These are phyloP conservation scores for Halictus ligatus DNA, from an alignment of 2,888 invertebrate species.

Conservation along the genomic window DNA sequence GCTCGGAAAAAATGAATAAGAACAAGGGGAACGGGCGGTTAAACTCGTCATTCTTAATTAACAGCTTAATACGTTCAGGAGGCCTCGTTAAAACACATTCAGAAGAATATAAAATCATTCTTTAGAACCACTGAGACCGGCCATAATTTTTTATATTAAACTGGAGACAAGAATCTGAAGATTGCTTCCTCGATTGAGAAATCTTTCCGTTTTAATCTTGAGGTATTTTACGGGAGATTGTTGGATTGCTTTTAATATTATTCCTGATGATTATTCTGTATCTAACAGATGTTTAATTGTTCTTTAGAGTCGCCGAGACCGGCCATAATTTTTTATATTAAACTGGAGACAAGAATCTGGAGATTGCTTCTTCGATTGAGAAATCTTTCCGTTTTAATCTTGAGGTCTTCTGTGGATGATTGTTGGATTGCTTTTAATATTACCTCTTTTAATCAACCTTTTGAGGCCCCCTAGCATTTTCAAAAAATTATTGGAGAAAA, in stretches of 20 bases:
- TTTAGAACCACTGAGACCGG: neutral
- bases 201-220: neutral
- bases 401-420: too few relatives aligned
- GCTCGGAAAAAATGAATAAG: neutral
- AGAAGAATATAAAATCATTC: neutral
- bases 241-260: too few relatives aligned
- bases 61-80: neutral
- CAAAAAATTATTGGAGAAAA: too few relatives aligned
- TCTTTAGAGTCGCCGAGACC: neutral
- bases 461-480: too few relatives aligned
- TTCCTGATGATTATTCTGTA: too few relatives aligned
- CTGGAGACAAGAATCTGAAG: neutral
- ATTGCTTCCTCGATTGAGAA: neutral
- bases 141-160: neutral
- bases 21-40: neutral
- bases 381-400: too few relatives aligned
- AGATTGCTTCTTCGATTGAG: too few relatives aligned
- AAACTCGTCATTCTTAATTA: slow-evolving; percentile 3
- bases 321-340: too few relatives aligned
- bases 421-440: too few relatives aligned
- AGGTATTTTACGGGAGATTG: too few relatives aligned
- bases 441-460: too few relatives aligned
- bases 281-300: neutral
- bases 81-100: neutral
- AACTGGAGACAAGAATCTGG: too few relatives aligned